Conservation (phyloP, 2,797 vertebrate genomes). For the Dallia pectoralis region DNA sequence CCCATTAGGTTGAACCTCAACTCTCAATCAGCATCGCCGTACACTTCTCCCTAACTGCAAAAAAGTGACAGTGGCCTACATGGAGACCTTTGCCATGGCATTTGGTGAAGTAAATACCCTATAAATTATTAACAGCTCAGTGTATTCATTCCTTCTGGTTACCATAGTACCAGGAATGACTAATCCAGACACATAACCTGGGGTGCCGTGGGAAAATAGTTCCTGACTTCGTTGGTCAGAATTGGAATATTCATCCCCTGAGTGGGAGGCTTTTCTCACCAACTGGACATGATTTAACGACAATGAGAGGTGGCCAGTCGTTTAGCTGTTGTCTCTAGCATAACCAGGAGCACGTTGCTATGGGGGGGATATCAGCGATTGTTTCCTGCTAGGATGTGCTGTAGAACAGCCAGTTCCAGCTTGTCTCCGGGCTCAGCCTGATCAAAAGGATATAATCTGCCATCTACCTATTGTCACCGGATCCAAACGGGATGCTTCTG, state of each 20-base stretch:
- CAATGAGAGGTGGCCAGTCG: conserved; percentile 1
- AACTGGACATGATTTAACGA: neutral
- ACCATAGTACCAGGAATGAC: conserved; percentile 62
- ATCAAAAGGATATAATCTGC: neutral
- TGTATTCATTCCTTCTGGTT: conserved; percentile 69
- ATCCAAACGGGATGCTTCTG: neutral
- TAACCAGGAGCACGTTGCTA: conserved; percentile 13
- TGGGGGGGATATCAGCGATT: conserved; percentile 3
- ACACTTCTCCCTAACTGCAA: conserved; percentile 38
- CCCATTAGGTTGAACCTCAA: conserved; percentile 28
- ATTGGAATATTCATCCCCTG: conserved; percentile 4
- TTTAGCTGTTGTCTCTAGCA: neutral
- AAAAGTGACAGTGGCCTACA: conserved; percentile 31
- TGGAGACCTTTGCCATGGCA: conserved; percentile 52
- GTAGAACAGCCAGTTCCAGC: neutral
- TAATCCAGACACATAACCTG: conserved; percentile 57
- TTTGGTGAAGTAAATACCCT: conserved; percentile 56
- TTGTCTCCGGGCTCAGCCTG: neutral
- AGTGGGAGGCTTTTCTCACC: neutral
- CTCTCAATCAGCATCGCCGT: conserved; percentile 19
- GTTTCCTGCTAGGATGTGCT: conserved; percentile 8
- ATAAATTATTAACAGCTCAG: conserved; percentile 76
- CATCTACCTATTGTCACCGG: neutral
- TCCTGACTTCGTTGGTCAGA: conserved; percentile 29
- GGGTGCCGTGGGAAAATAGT: conserved; percentile 49